Evolutionary conservation across 2,888 invertebrate species (phyloP).

Genomic region (Chirona hameri): DNA sequence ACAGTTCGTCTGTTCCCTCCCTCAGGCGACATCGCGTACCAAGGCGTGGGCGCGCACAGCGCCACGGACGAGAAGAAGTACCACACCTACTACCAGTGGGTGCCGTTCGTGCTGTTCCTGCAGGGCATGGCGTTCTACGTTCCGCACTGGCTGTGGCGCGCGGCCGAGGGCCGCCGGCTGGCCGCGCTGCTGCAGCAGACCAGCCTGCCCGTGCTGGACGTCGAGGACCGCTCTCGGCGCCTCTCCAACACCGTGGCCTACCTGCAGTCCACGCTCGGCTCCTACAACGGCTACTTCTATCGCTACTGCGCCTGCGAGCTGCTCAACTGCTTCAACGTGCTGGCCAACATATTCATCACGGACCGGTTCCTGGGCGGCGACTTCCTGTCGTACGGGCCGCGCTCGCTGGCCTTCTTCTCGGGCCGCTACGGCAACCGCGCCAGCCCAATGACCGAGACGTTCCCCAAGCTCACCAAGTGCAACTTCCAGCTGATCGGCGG

Average conservation of each 20-base stretch:
- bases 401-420: slow-evolving; percentile 64
- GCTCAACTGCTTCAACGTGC: slow-evolving; percentile 51
- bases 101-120: slow-evolving; percentile 71
- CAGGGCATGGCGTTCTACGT: slow-evolving; percentile 38
- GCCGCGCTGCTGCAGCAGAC: slow-evolving; percentile 80
- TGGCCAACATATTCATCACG: slow-evolving; percentile 72
- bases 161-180: slow-evolving; percentile 84
- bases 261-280: slow-evolving; percentile 37
- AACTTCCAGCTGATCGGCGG: slow-evolving; percentile 57
- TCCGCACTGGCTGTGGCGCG: slow-evolving; percentile 74
- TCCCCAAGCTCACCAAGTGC: slow-evolving; percentile 83
- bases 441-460: slow-evolving; percentile 81
- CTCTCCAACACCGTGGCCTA: slow-evolving; percentile 42
- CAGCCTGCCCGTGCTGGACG: slow-evolving; percentile 49
- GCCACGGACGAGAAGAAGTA: slow-evolving; percentile 59
- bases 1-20: not conserved
- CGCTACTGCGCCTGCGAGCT: slow-evolving; percentile 54
- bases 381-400: slow-evolving; percentile 56
- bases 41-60: slow-evolving; percentile 35
- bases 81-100: slow-evolving; percentile 85
- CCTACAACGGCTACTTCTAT: slow-evolving; percentile 36
- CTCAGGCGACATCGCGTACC: slow-evolving; percentile 34
- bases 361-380: slow-evolving; percentile 84
- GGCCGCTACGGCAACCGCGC: slow-evolving; percentile 78
- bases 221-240: slow-evolving; percentile 58